phyloP scores from a whole-genome alignment of 2,888 invertebrate species.

The Gryllus longicercus region DNA sequence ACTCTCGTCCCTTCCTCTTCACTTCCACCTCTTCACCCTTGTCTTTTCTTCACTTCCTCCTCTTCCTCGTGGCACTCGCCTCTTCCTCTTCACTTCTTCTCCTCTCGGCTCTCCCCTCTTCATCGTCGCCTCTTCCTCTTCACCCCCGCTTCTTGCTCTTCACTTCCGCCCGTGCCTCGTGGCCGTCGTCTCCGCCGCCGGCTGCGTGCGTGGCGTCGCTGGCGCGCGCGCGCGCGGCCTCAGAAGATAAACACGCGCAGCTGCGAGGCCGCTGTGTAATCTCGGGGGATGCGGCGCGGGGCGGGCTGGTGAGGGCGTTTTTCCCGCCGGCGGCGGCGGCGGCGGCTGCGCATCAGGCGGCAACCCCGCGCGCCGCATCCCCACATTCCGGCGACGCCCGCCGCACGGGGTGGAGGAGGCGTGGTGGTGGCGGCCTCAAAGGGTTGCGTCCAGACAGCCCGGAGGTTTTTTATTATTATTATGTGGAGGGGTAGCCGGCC shows the following conservation, averaged over 20 bases:
- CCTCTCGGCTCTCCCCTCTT: too few species aligned
- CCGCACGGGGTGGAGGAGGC: background rate
- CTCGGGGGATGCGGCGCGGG: background rate
- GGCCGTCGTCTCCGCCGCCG: background rate
- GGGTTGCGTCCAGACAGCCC: conserved; percentile 8
- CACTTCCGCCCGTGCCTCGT: background rate
- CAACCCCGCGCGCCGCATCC: background rate
- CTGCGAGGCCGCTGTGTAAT: background rate
- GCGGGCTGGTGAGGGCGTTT: background rate
- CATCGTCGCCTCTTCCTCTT: too few species aligned
- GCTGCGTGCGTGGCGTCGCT: background rate
- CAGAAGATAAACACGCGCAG: background rate
- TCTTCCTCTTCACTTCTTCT: too few species aligned
- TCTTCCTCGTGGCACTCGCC: too few species aligned
- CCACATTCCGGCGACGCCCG: background rate
- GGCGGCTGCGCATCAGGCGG: background rate
- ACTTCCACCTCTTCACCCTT: too few species aligned
- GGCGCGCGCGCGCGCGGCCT: background rate
- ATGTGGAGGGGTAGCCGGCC: background rate
- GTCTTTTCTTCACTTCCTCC: too few species aligned
- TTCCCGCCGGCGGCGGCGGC: background rate
- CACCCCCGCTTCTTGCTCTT: background rate
- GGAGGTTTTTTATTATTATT: background rate
- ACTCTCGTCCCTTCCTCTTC: too few species aligned
- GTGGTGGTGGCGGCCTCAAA: background rate